Conservation (phyloP, 2,797 vertebrate species). For the Poecilia gillii region DNA sequence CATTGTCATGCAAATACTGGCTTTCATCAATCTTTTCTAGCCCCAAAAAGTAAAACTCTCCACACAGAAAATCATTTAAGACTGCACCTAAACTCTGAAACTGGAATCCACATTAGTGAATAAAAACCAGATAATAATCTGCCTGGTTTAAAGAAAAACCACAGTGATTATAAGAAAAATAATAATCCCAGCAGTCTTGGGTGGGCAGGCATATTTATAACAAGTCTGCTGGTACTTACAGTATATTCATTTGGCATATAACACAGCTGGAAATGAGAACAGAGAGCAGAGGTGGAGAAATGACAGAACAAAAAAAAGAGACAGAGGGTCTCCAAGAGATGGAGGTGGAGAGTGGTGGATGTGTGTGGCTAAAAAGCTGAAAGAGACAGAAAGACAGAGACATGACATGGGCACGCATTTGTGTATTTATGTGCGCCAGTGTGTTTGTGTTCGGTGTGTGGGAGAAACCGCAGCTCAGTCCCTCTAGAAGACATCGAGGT, state of each 20-base stretch:
- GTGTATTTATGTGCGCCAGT: conserved; percentile 23
- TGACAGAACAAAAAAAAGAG: conserved; percentile 40
- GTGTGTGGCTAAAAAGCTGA: conserved; percentile 21
- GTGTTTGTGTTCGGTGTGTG: conserved; percentile 59
- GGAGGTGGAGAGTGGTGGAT: conserved; percentile 19
- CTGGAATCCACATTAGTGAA: conserved; percentile 30
- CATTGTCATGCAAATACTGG: conserved; percentile 15
- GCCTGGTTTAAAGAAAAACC: conserved; percentile 69
- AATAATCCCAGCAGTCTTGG: conserved; percentile 81
- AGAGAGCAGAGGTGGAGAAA: conserved; percentile 60
- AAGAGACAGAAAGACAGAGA: conserved; percentile 18
- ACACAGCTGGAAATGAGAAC: conserved; percentile 73
- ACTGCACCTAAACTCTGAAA: conserved; percentile 29
- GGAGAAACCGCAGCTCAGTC: conserved; percentile 55
- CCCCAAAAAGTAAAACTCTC: conserved; percentile 16
- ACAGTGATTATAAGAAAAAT: conserved; percentile 78
- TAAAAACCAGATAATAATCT: conserved; percentile 75
- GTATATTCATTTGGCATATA: conserved; percentile 69
- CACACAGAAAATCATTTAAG: conserved; percentile 1
- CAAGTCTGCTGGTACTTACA: conserved; percentile 65
- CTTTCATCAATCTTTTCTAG: conserved; percentile 12
- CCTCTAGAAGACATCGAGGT: conserved; percentile 41
- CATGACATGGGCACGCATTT: conserved; percentile 4
- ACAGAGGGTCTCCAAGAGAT: conserved; percentile 42
- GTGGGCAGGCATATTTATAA: conserved; percentile 81